Evolutionary conservation across 1,140 invertebrate genomes (phyloP).

Genomic region (Drosophila burlai): DNA sequence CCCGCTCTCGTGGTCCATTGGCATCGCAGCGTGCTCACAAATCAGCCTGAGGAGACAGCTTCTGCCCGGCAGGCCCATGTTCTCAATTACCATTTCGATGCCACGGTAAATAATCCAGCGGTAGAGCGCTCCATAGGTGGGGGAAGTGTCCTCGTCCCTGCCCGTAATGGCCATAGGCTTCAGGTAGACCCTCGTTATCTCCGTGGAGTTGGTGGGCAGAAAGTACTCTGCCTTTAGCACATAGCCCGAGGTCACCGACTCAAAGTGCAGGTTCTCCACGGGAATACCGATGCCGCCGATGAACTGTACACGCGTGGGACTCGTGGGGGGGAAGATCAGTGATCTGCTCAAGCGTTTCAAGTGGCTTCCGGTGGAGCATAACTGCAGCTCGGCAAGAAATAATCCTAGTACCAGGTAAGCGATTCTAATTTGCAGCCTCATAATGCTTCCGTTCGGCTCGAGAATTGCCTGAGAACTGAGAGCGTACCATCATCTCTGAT

Average conservation of each 20-base stretch:
- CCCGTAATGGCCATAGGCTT: slow-evolving; percentile 64
- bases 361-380: slow-evolving; percentile 8
- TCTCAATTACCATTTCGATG: slow-evolving; percentile 73
- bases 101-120: slow-evolving; percentile 79
- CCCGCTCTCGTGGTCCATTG: slow-evolving; percentile 88
- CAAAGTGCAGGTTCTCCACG: slow-evolving; percentile 72
- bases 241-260: slow-evolving; percentile 82
- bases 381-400: neutral
- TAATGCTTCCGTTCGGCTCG: slow-evolving; percentile 26
- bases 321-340: slow-evolving; percentile 73
- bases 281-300: slow-evolving; percentile 84
- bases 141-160: slow-evolving; percentile 17
- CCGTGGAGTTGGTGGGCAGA: slow-evolving; percentile 67
- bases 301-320: slow-evolving; percentile 81
- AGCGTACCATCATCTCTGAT: neutral
- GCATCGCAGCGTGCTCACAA: slow-evolving; percentile 90
- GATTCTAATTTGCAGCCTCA: slow-evolving; percentile 22
- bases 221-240: slow-evolving; percentile 83
- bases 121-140: slow-evolving; percentile 53
- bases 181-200: slow-evolving; percentile 64
- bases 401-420: neutral
- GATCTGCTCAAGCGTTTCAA: slow-evolving; percentile 68
- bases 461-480: slow-evolving; percentile 40
- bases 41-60: slow-evolving; percentile 90
- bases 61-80: slow-evolving; percentile 88